phyloP scores from a whole-genome alignment of 2,888 invertebrate genomes.

The Hedychridium roseum region DNA sequence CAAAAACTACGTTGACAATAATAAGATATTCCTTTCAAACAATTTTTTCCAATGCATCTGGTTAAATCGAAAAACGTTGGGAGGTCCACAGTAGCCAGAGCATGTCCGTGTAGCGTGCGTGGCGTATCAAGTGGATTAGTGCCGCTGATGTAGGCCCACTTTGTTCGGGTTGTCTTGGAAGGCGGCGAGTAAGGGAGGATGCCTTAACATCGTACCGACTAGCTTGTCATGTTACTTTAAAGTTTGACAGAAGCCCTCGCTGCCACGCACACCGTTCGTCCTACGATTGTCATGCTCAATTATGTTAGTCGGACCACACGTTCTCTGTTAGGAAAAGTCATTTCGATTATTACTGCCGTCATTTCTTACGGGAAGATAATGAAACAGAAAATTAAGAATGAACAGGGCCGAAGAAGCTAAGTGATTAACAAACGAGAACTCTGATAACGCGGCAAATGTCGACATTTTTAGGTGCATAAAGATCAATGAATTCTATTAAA shows the following conservation, averaged over 20 bases:
- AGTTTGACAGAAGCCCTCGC: conserved; percentile 1
- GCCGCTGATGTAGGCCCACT: conserved; percentile 51
- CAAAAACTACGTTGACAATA: no score
- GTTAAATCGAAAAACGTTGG: conserved; percentile 9
- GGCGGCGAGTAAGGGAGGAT: conserved; percentile 9
- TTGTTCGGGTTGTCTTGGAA: conserved; percentile 47
- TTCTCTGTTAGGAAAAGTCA: no score
- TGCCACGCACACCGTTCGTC: background rate
- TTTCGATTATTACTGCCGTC: no score
- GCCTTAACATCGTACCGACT: background rate
- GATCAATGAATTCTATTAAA: no score
- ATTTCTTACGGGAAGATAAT: no score
- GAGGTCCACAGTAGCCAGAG: conserved; percentile 37
- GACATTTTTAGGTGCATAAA: no score
- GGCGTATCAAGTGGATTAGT: conserved; percentile 52
- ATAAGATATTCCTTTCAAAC: no score
- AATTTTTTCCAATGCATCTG: no score
- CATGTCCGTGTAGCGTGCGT: conserved; percentile 44
- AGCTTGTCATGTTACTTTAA: conserved; percentile 1
- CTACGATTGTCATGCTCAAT: background rate
- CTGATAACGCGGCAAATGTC: no score
- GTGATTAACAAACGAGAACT: no score
- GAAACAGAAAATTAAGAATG: no score
- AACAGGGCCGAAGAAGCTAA: no score
- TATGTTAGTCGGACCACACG: background rate